Percentiles rank a stretch among this genome's conserved stretches.
Conservation (phyloP, 2,888 invertebrate species). For the Hoplodrina ambigua region DNA sequence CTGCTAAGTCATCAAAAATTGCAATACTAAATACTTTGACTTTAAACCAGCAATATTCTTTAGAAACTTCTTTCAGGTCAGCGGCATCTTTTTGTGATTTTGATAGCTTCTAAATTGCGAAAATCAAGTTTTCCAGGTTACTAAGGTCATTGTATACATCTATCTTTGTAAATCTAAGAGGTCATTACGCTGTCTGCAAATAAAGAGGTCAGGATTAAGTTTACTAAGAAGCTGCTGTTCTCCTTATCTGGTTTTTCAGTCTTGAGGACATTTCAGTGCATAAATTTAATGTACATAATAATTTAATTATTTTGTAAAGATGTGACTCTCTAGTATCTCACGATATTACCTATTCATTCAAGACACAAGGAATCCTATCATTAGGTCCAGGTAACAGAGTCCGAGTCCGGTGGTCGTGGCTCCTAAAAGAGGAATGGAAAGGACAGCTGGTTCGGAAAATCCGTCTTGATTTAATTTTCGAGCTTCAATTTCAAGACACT, state of each 20-base stretch:
- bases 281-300: no score
- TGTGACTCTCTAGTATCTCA: no score
- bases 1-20: no score
- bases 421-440: no score
- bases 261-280: background rate
- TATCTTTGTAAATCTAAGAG: background rate
- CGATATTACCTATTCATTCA: no score
- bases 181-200: constrained; percentile 8
- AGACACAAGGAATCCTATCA: no score
- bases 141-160: background rate
- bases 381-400: no score
- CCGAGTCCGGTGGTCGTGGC: no score
- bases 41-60: background rate
- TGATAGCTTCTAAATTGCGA: constrained; percentile 34
- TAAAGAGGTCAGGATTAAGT: background rate
- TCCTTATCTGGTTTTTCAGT: background rate
- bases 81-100: constrained; percentile 40
- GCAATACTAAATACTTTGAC: background rate
- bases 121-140: constrained; percentile 36
- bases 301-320: no score
- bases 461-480: background rate
- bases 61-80: background rate
- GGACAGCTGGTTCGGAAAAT: background rate
- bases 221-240: background rate
- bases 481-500: background rate